A percentile compares a stretch with the other conserved stretches of the same genome.
Conservation (phyloP, 92 coral and sea anemone species). For the Paragorgia papillata region DNA sequence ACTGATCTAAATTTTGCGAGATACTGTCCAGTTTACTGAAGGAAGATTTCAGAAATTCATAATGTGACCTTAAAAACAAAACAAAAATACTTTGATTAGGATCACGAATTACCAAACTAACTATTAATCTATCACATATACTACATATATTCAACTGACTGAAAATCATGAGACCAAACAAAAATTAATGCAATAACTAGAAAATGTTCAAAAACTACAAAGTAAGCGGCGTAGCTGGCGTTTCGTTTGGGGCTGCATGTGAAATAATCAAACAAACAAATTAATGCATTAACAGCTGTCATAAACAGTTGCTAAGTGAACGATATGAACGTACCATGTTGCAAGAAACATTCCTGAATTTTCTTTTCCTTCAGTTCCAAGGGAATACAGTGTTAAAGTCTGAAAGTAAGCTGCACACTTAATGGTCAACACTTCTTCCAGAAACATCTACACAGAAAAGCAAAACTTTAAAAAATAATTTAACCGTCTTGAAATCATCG, state of each 20-base stretch:
- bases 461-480: too few species aligned
- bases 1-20: conserved; percentile 3
- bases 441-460: background rate
- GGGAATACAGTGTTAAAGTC: conserved; percentile 33
- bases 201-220: too few species aligned
- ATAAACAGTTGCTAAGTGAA: background rate
- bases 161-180: too few species aligned
- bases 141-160: too few species aligned
- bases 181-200: too few species aligned
- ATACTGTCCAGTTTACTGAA: background rate
- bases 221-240: too few species aligned
- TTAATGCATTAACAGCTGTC: too few species aligned
- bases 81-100: background rate
- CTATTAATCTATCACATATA: too few species aligned
- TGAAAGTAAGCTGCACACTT: conserved; percentile 29
- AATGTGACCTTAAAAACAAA: conserved; percentile 10
- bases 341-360: background rate
- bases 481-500: too few species aligned
- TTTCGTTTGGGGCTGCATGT: too few species aligned
- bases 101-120: too few species aligned
- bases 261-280: too few species aligned
- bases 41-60: conserved; percentile 5
- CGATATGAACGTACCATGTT: conserved; percentile 17
- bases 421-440: conserved; percentile 5
- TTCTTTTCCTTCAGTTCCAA: background rate